phyloP scores from a whole-genome alignment of 2,888 invertebrate species.

The Pseudoips prasinana region DNA sequence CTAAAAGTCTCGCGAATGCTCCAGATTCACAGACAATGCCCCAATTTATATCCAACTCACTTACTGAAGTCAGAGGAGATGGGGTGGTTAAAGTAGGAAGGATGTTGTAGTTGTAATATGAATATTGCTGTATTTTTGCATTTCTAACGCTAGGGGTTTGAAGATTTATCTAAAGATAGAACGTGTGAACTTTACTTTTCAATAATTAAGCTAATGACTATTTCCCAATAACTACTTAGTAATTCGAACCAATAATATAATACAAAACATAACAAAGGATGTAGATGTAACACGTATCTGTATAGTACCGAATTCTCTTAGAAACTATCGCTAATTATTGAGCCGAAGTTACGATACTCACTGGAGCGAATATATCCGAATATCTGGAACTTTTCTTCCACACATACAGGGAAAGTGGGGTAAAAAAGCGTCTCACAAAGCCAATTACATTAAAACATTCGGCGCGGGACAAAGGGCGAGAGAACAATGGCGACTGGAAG shows the following conservation, averaged over 20 bases:
- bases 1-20: slow-evolving; percentile 67
- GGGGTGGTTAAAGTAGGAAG: slow-evolving; percentile 54
- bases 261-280: too few relatives aligned
- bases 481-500: slow-evolving; percentile 75
- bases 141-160: too few relatives aligned
- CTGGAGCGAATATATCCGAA: slow-evolving; percentile 35
- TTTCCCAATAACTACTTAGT: too few relatives aligned
- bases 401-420: slow-evolving; percentile 42
- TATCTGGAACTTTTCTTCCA: slow-evolving; percentile 39
- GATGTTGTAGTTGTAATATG: slow-evolving; percentile 40
- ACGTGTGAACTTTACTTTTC: too few relatives aligned
- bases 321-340: slow-evolving; percentile 23
- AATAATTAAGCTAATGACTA: too few relatives aligned
- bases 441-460: slow-evolving; percentile 83
- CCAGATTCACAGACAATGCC: slow-evolving; percentile 81
- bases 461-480: slow-evolving; percentile 74
- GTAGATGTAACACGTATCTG: too few relatives aligned
- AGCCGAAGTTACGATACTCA: slow-evolving; percentile 28
- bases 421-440: slow-evolving; percentile 71
- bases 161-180: too few relatives aligned
- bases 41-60: slow-evolving; percentile 82
- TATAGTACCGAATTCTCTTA: background rate
- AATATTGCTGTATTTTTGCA: slow-evolving; percentile 19
- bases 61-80: slow-evolving; percentile 69
- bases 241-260: too few relatives aligned